Base-by-base conservation (phyloP, 2,113 vertebrate species). In the Hippocampus barbouri region DNA sequence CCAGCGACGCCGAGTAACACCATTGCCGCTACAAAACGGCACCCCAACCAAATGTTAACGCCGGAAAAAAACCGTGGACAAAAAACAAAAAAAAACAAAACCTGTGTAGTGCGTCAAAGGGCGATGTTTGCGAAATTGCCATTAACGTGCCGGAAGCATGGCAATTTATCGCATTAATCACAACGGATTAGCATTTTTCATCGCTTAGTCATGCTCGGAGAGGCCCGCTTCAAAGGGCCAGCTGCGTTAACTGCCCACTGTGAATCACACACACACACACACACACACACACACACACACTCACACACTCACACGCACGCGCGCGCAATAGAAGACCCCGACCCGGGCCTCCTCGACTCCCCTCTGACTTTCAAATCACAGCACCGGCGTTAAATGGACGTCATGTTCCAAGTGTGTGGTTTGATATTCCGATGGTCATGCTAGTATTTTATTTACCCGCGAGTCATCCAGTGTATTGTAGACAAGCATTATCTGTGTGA, bases 161-260 rank as follows among this genome's bases (percentile, higher is more conserved):
- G 79, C 91, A 92, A 92, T 92, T 93, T 91, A 85, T 90, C 89
- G 83, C 84, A 92, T 93, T 90, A 92, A 92, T 93, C 92, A 90
- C 86, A 86, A 79, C 79, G 90, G 91, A 92, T 93, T 92, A 92
- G 73, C 45, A 63, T 72, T 65, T 87, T 89, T 90, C 83, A 91
- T 84, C 91, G 89, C 91, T 89, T 89, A 91, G 84, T 93, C 91
- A 92, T 71, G 87, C 91, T 90, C 83, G 82, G 79, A 89, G 80
- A 89, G 79, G 75, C 78, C 74, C 70, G 88, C 87, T 91, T 92
- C 88, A 90, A 89, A 90, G 89, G 75, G 21, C 74, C 72, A 64
- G 74, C 78, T 74, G 81, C 78, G 79, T 82, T 83, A 86, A 84
- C 79, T 79, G 68, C 80, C 34, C 82, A 73, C 81, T 41, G 43